Evolutionary conservation across 2,888 invertebrate genomes (phyloP).

Genomic region (Hydropsyche betteni): DNA sequence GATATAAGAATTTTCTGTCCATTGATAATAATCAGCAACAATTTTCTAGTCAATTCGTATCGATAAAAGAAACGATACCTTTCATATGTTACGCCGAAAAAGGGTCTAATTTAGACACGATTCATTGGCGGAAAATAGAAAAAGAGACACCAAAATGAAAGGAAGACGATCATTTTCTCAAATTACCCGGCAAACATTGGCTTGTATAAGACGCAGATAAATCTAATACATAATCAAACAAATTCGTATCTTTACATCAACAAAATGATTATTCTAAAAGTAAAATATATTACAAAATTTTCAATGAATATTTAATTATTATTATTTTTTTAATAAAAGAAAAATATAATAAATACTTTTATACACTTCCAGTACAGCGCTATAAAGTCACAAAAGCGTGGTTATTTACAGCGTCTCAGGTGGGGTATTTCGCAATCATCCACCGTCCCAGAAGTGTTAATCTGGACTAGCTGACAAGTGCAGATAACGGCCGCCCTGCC

Average conservation of each 20-base stretch:
- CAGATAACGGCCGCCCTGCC: constrained; percentile 35
- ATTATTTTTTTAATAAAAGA: too few relatives aligned
- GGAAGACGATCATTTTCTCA: too few relatives aligned
- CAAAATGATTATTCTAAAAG: too few relatives aligned
- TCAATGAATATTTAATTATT: too few relatives aligned
- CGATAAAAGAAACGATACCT: constrained; percentile 9
- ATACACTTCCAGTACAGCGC: too few relatives aligned
- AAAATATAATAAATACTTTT: too few relatives aligned
- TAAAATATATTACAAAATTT: too few relatives aligned
- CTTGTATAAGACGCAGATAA: too few relatives aligned
- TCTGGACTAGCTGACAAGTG: constrained; percentile 36
- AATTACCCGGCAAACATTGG: too few relatives aligned
- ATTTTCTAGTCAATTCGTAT: constrained; percentile 22
- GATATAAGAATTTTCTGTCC: neutral
- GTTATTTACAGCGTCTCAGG: neutral
- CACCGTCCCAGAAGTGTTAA: constrained; percentile 27
- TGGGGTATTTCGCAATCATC: neutral
- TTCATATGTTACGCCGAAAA: neutral
- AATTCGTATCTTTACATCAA: too few relatives aligned
- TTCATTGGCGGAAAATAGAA: neutral
- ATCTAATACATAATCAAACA: too few relatives aligned
- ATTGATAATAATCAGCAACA: constrained; percentile 20
- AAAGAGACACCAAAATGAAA: neutral
- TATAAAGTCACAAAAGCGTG: too few relatives aligned
- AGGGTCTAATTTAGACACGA: constrained; percentile 24